These are phyloP conservation scores for Hoplostethus mediterraneus DNA, from an alignment of 2,797 vertebrate species.

Conservation along the genomic window DNA sequence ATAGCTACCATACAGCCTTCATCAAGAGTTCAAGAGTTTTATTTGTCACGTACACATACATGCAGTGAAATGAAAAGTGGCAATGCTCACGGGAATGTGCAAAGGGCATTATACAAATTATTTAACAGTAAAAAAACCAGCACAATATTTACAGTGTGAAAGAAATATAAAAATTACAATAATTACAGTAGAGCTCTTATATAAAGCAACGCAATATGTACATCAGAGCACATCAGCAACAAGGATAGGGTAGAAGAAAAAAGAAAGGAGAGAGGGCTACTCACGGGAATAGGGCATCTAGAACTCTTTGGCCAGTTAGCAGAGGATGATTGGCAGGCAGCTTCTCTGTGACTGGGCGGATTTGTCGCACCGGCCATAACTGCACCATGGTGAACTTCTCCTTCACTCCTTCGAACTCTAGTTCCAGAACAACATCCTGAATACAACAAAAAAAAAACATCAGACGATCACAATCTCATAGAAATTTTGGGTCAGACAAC, in stretches of 20 bases:
- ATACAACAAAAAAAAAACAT: conserved; percentile 5
- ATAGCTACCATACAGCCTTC: neutral
- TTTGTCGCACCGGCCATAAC: conserved; percentile 95
- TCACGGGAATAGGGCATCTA: conserved; percentile 96
- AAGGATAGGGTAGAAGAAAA: neutral
- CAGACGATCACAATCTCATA: neutral
- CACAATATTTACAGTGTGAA: too few relatives aligned
- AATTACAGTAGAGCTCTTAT: too few relatives aligned
- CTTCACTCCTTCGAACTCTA: conserved; percentile 97
- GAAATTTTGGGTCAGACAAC: neutral
- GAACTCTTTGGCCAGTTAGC: conserved; percentile 81
- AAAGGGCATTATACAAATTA: too few relatives aligned
- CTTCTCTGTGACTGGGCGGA: conserved; percentile 97
- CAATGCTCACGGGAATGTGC: too few relatives aligned
- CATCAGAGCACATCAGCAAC: neutral
- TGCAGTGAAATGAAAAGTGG: too few relatives aligned
- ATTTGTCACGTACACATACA: too few relatives aligned
- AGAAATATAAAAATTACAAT: too few relatives aligned
- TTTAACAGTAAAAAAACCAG: too few relatives aligned
- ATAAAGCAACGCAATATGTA: too few relatives aligned
- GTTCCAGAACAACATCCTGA: conserved; percentile 96
- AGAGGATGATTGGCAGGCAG: conserved; percentile 96
- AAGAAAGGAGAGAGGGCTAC: conserved; percentile 48
- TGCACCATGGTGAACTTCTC: conserved; percentile 98
- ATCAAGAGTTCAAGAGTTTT: too few relatives aligned